Conservation (phyloP, 2,113 vertebrate genomes). For the Galemys pyrenaicus region DNA sequence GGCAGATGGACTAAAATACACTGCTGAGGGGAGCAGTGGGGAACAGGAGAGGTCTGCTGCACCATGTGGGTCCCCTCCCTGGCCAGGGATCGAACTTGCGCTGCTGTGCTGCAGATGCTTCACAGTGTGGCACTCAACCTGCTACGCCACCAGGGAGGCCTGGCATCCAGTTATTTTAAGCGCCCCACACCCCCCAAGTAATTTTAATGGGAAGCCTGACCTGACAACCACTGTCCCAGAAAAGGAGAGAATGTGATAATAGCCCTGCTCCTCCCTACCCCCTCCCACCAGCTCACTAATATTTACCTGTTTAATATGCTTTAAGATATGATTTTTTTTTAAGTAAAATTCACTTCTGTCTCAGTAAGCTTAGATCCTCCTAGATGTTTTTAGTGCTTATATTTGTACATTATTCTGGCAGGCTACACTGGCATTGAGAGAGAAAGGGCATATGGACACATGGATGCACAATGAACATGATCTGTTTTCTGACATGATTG, state of each 20-base stretch:
- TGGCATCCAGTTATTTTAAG: too few relatives aligned
- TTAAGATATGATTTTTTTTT: neutral
- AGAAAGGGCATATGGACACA: neutral
- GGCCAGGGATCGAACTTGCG: too few relatives aligned
- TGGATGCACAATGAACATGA: neutral
- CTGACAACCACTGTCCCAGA: neutral
- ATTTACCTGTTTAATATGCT: neutral
- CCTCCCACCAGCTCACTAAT: neutral
- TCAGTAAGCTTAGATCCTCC: constrained; percentile 10
- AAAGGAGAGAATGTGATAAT: neutral
- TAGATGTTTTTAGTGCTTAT: neutral
- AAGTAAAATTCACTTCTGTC: neutral
- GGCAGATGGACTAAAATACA: too few relatives aligned
- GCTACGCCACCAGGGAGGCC: too few relatives aligned
- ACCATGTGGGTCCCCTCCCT: too few relatives aligned
- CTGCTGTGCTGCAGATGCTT: too few relatives aligned
- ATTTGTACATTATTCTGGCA: neutral
- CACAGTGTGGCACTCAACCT: too few relatives aligned
- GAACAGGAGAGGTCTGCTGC: too few relatives aligned
- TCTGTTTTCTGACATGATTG: neutral
- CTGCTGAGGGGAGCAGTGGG: too few relatives aligned
- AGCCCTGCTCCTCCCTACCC: too few relatives aligned
- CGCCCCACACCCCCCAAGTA: too few relatives aligned
- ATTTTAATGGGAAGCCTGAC: neutral
- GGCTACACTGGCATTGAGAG: neutral